These are phyloP conservation scores for Bombyx huttoni DNA, from an alignment of 2,888 invertebrate genomes.

Conservation along the genomic window DNA sequence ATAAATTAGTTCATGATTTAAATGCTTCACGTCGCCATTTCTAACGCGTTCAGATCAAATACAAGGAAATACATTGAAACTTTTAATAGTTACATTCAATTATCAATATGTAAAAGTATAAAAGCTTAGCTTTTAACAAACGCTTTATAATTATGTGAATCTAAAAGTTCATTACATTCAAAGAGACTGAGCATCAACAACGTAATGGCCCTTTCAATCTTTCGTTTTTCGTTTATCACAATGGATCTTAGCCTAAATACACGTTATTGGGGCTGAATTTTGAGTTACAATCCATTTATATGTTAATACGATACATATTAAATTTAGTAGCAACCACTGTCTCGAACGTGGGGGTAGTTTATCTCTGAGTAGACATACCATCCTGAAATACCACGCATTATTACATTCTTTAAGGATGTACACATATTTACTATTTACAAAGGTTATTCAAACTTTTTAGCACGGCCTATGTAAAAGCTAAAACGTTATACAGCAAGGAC, in stretches of 20 bases:
- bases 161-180: constrained; percentile 1
- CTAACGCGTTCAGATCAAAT: too few relatives aligned
- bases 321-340: neutral
- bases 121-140: neutral
- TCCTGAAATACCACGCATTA: constrained; percentile 41
- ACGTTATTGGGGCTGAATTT: constrained; percentile 13
- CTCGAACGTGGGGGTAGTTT: constrained; percentile 12
- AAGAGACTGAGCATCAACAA: constrained; percentile 14
- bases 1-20: too few relatives aligned
- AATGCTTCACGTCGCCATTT: too few relatives aligned
- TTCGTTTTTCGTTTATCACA: constrained; percentile 52
- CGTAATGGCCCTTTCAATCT: constrained; percentile 49
- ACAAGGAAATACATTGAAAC: neutral
- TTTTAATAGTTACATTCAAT: too few relatives aligned
- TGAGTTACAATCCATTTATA: constrained; percentile 8
- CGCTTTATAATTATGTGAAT: neutral
- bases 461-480: too few relatives aligned
- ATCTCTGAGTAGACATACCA: constrained; percentile 50
- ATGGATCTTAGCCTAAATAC: constrained; percentile 14
- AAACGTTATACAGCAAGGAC: too few relatives aligned
- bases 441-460: too few relatives aligned
- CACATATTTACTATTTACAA: too few relatives aligned
- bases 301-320: neutral
- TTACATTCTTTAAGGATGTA: too few relatives aligned
- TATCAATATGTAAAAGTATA: too few relatives aligned